Conservation (phyloP, 2,113 vertebrate species). For the Beaufortia kweichowensis region DNA sequence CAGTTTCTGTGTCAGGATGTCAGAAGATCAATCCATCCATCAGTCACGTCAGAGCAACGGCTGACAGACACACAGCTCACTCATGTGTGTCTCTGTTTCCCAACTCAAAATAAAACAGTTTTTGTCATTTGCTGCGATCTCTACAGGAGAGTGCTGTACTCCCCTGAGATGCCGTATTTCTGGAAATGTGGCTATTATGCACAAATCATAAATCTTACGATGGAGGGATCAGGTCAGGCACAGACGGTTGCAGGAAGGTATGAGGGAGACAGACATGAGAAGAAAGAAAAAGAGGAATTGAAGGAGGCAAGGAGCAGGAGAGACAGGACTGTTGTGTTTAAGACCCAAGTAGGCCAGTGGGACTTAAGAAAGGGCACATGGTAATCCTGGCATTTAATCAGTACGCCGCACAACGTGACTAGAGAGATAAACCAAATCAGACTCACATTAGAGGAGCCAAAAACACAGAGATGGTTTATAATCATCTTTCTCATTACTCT, state of each 20-base stretch:
- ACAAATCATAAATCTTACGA: conserved; percentile 53
- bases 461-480: conserved; percentile 39
- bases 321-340: conserved; percentile 47
- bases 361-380: conserved; percentile 72
- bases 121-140: conserved; percentile 14
- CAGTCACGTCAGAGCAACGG: background rate
- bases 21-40: conserved; percentile 16
- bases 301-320: conserved; percentile 31
- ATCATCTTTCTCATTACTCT: conserved; percentile 48
- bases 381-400: conserved; percentile 77
- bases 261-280: background rate
- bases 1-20: conserved; percentile 6
- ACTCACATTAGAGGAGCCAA: conserved; percentile 38
- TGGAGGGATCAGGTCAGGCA: conserved; percentile 47
- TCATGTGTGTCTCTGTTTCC: background rate
- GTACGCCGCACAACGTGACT: conserved; percentile 61
- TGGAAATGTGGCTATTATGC: conserved; percentile 52
- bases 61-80: background rate
- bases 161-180: conserved; percentile 50
- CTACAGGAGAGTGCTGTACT: conserved; percentile 19
- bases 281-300: conserved; percentile 16
- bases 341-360: conserved; percentile 47
- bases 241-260: conserved; percentile 28
- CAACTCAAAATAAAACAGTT: conserved; percentile 30
- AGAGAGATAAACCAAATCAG: conserved; percentile 60